Base-by-base conservation (phyloP, 1,140 invertebrate species). In the Megalonaias nervosa region DNA sequence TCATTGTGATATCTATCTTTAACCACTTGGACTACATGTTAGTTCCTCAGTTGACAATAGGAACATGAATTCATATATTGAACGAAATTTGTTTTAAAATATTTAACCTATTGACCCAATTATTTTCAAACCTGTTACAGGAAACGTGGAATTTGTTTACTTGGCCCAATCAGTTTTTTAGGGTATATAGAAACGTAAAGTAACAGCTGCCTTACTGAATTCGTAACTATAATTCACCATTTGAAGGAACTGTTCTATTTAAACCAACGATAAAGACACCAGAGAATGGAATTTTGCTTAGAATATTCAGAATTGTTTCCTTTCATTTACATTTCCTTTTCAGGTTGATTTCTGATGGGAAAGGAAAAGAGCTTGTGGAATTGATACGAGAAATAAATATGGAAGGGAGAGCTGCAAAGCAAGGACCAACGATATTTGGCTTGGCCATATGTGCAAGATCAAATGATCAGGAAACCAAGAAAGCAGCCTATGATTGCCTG, bases 391-490 rank as follows among this genome's bases (percentile, higher is more conserved):
- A 87, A 23, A 82, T 91, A 60, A 90, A 89, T 56, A 48, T 87
- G 4, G 82, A 79, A 64, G 89, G 89, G 1, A 82, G 91, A 56
- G 85, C 91, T 5, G 82, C 88, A 16, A 89, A 84, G 69, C 89
- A 91, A 79, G 81, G 86, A 21, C 71, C 86, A 11, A 81, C 86
- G 1, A 48, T 91, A 16, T 88, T 87, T 75, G 90, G 88, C 5
- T 72, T 91, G 31, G 91, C 91, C 12, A 66, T 90, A 0, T 91
- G 89, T 72, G 84, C 84, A 2, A 82, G 89, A 19, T 78, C 71
- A 17, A 80, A 83, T 21, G 84, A 89, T 65, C 31, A 66, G 1
- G 61, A 79, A 26, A 86, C 87, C 17, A 88, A 88, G 70, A 67
- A 71, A 56, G 77, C 77, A 2, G 86, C 84, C 3, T 89, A 89